These are phyloP conservation scores for Colletes gigas DNA, from an alignment of 1,140 invertebrate genomes.

Conservation along the genomic window DNA sequence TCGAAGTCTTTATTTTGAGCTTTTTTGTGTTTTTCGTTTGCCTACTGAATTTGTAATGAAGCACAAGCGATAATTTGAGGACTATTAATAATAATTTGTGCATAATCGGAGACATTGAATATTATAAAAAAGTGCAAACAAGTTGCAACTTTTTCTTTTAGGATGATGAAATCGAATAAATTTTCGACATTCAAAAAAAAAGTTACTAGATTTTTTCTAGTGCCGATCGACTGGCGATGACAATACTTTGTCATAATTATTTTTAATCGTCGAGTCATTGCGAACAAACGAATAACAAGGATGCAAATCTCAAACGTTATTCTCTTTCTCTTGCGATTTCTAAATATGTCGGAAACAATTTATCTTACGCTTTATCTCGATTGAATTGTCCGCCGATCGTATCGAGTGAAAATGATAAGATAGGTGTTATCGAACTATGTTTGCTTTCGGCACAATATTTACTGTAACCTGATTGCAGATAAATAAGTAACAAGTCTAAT, in stretches of 20 bases:
- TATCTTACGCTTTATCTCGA: slow-evolving; percentile 41
- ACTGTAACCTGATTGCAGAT: neutral
- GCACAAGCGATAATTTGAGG: too few species aligned
- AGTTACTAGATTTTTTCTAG: too few species aligned
- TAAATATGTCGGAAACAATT: neutral
- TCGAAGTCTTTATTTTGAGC: too few species aligned
- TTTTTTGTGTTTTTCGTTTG: too few species aligned
- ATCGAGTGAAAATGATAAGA: slow-evolving; percentile 56
- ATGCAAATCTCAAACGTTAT: neutral
- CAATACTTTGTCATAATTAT: neutral
- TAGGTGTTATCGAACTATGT: slow-evolving; percentile 46
- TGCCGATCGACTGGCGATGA: neutral
- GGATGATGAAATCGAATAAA: too few species aligned
- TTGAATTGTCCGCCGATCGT: slow-evolving; percentile 40
- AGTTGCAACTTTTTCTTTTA: too few species aligned
- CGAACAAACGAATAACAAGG: neutral
- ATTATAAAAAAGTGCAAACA: too few species aligned
- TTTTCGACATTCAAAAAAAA: too few species aligned
- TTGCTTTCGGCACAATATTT: slow-evolving; percentile 33
- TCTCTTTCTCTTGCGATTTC: neutral
- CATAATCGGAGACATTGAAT: too few species aligned
- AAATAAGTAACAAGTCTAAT: slow-evolving; percentile 7
- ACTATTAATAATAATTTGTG: too few species aligned
- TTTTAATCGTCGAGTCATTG: neutral
- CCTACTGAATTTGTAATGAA: too few species aligned